phyloP scores from a whole-genome alignment of 2,113 vertebrate genomes.

The mouse (Mus musculus) region DNA sequence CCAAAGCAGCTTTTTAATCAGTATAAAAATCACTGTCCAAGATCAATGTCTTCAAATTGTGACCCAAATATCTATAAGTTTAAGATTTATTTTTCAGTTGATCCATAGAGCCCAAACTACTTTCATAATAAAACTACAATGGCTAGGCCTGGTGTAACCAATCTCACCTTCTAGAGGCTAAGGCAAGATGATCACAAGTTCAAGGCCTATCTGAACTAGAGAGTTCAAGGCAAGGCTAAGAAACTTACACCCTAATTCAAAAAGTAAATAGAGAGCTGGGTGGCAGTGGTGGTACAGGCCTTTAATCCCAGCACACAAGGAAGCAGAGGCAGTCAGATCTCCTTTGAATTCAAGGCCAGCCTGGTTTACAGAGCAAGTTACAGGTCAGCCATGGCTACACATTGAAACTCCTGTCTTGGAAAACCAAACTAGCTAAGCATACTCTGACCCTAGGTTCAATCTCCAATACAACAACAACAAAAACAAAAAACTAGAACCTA shows the following conservation, averaged over 20 bases:
- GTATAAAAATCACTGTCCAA: background rate
- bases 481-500: background rate
- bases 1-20: background rate
- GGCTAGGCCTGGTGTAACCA: background rate
- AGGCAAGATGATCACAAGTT: background rate
- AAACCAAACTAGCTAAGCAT: background rate
- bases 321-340: too few species aligned
- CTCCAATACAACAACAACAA: background rate
- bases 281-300: too few species aligned
- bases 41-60: background rate
- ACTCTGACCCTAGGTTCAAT: background rate
- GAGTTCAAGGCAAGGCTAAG: background rate
- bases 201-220: background rate
- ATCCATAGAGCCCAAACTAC: slow-evolving; percentile 27
- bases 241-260: background rate
- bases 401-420: background rate
- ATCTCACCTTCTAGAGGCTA: too few species aligned
- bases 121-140: slow-evolving; percentile 31
- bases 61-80: background rate
- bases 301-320: too few species aligned
- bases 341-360: too few species aligned
- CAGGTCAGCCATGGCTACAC: background rate
- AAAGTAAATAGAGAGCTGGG: background rate
- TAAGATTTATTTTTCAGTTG: background rate
- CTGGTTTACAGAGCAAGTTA: too few species aligned